phyloP scores from a whole-genome alignment of 1,140 invertebrate species.

The Drepana arcuata region DNA sequence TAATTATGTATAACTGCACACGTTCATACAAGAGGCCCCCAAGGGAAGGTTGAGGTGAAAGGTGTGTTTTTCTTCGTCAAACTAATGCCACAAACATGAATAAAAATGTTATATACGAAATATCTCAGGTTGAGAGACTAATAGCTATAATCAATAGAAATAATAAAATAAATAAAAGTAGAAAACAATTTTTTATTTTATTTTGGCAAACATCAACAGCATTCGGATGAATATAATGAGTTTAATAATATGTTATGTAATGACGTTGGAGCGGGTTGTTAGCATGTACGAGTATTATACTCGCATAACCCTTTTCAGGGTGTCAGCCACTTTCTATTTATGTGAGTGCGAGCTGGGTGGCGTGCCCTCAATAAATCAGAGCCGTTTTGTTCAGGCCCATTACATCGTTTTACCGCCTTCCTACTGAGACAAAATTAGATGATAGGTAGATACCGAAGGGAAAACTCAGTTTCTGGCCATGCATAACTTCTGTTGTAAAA shows the following conservation, averaged over 20 bases:
- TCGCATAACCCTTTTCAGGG: conserved; percentile 41
- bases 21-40: no score
- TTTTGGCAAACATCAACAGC: no score
- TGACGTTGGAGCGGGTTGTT: conserved; percentile 24
- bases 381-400: conserved; percentile 53
- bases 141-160: no score
- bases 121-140: no score
- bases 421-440: conserved; percentile 58
- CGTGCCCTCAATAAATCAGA: conserved; percentile 50
- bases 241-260: neutral
- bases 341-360: conserved; percentile 41
- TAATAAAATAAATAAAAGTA: no score
- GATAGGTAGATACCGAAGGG: conserved; percentile 47
- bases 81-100: no score
- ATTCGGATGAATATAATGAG: neutral
- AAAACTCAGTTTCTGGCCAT: conserved; percentile 31
- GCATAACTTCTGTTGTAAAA: conserved; percentile 49
- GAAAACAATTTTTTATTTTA: no score
- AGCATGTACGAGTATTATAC: conserved; percentile 34
- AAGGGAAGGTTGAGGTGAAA: no score
- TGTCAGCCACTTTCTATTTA: conserved; percentile 43
- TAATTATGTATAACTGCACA: no score
- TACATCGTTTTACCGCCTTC: conserved; percentile 56
- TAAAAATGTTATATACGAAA: no score
- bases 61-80: no score